Base-by-base conservation (phyloP, 2,888 invertebrate genomes). In the Tipula helvola region DNA sequence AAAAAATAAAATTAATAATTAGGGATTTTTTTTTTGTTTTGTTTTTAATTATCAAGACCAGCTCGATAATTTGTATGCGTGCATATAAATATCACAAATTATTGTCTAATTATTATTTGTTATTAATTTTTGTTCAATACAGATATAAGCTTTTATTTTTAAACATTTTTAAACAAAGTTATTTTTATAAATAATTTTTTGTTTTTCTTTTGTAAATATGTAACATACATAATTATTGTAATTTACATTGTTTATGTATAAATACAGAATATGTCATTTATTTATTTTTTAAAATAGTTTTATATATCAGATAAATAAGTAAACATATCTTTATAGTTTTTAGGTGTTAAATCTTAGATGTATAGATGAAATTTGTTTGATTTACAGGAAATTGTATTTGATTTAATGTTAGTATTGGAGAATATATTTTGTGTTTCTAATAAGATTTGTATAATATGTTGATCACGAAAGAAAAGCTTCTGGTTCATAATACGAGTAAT, bases 61-160 rank as follows among this genome's bases (percentile, higher is more conserved):
- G 71, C 71, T 71, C 71, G 71, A 71, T 71, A 71, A 71, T 71
- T 71, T 71, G 71, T 71, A 71, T 71, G 28, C 71, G 71, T 71
- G 71, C 71, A 71, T 71, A 71, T 71, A 71, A 71, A 71, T 71
- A 71, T 71, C 71, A 71, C 71, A 71, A 71, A 71, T 71, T 71
- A 71, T 71, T 71, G 71, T 71, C 71, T 71, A 71, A 71, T 71
- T 71, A 28, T 71, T 28, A 71, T 71, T 52, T 16, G 16, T 52
- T 71, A 71, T 71, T 71, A 71, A 71, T 71, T 71, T 18, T 52
- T 44, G 4, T 71, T 71, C 71, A 57, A 57, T 71, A 71, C 71
- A 18, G 28, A 71, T 71, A 28, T 28, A 28, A 71, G 71, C 28
- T 71, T 71, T 71, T 28, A 28, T 28, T 18, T 71, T 57, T 18